These are phyloP conservation scores for Strongylocentrotus purpuratus DNA, from an alignment of 35 echinoderm and acorn worm genomes.

Conservation along the genomic window DNA sequence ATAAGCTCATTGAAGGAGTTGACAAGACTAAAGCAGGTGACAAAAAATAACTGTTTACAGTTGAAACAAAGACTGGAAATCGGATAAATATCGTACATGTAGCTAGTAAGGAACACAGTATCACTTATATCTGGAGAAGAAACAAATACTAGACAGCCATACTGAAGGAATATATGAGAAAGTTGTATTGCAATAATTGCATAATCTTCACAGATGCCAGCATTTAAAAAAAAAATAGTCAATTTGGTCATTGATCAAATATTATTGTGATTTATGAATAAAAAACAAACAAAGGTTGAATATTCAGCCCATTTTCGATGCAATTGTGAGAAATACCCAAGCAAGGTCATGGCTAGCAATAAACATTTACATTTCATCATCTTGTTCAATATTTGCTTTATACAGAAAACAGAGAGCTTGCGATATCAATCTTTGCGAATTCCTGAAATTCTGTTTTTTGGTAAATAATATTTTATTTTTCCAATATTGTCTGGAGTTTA, in stretches of 20 bases:
- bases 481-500: neutral
- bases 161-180: too few species aligned
- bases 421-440: neutral
- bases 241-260: neutral
- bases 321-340: neutral
- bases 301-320: neutral
- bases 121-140: neutral
- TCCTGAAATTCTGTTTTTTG: neutral
- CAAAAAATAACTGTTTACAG: neutral
- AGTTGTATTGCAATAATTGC: too few species aligned
- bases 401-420: neutral
- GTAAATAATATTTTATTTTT: neutral
- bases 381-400: neutral
- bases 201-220: neutral
- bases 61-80: neutral
- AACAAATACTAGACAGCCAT: neutral
- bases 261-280: neutral
- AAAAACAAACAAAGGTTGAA: neutral
- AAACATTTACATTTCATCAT: constrained; percentile 13
- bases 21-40: neutral
- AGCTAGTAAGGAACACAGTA: neutral
- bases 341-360: neutral
- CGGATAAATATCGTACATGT: too few species aligned
- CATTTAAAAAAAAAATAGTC: neutral
- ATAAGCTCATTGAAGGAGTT: neutral